Evolutionary conservation across 2,888 invertebrate genomes (phyloP), one percentile per base, ranked within the genome.

Genomic region (Yponomeuta malinellus): DNA sequence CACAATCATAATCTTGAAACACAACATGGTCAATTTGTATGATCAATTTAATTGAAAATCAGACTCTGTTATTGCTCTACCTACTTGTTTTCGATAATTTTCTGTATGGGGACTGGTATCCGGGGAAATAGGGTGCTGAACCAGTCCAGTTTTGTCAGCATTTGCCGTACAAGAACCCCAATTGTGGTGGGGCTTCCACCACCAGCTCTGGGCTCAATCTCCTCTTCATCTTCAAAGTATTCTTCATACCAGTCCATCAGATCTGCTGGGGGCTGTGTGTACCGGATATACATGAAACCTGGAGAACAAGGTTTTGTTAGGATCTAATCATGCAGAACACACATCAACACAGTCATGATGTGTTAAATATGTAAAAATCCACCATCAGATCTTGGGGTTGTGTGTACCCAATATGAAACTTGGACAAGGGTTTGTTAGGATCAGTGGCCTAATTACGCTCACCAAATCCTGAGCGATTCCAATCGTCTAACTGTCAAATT

Each of bases 61-160:
- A 8, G 43, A 43, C 43, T 4, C 5, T 33, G 33, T 4, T 5
- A 33, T 33, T 4, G 43, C 1, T 59, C 52, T 59, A 59, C 52
- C 52, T 59, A 93, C 88, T 95, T 96, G 78, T 95, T 95, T 81
- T 98, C 98, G 75, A 98, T 95, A 85, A 96, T 96, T 86, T 98
- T 98, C 90, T 97, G 96, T 79, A 99, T 98, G 37, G 99, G 99
- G 73, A 99, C 99, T 0, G 99, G 99, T 85, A 99, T 99, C 76
- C 99, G 94, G 0, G 99, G 99, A 85, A 99, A 99, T 29, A 99
- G 93, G 0, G 99, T 99, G 65, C 98, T 97, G 90, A 98, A 99
- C 99, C 99, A 99, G 85, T 99, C 99, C 72, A 99, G 93, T 84
- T 99, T 98, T 72, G 97, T 96, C 71, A 99, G 93, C 94, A 98